Percentiles rank a stretch among this genome's conserved stretches.
Evolutionary conservation across 2,113 vertebrate genomes (phyloP).

Genomic region (Alectura lathami): DNA sequence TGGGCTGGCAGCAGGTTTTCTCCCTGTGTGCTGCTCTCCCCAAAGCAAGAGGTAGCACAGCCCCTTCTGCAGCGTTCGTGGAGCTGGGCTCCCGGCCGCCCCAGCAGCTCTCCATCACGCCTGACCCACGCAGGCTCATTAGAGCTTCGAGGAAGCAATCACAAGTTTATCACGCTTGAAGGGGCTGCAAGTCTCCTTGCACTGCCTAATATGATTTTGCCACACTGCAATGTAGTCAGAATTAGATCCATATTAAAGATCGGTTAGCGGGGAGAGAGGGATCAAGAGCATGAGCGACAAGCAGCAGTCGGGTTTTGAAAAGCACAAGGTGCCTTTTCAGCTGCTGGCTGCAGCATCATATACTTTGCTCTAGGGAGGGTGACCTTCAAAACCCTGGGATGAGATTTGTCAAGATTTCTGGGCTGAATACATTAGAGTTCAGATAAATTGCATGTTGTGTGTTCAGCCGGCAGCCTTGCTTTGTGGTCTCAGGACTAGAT

Average conservation of each 20-base stretch:
- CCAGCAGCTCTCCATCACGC: background rate
- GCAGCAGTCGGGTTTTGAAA: background rate
- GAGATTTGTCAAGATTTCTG: background rate
- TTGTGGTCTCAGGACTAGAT: fast-evolving
- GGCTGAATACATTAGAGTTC: background rate
- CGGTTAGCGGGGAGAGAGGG: background rate
- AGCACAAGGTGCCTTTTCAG: background rate
- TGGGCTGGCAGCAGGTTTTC: too few relatives aligned
- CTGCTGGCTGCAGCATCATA: background rate
- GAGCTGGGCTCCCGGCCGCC: background rate
- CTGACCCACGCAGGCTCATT: constrained; percentile 67
- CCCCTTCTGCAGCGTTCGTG: background rate
- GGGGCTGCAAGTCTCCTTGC: constrained; percentile 65
- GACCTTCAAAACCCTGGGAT: background rate
- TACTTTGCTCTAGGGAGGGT: background rate
- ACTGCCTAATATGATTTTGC: constrained; percentile 63
- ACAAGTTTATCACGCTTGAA: constrained; percentile 76
- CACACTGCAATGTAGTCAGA: constrained; percentile 23
- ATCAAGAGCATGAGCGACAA: background rate
- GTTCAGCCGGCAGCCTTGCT: background rate
- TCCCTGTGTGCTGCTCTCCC: background rate
- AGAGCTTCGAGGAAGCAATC: constrained; percentile 72
- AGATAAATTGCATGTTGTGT: background rate
- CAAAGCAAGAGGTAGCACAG: background rate
- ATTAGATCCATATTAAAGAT: constrained; percentile 61